Percentiles rank a stretch among this genome's conserved stretches.
Evolutionary conservation across 2,113 vertebrate species (phyloP).

Genomic region (Burhinus bistriatus): DNA sequence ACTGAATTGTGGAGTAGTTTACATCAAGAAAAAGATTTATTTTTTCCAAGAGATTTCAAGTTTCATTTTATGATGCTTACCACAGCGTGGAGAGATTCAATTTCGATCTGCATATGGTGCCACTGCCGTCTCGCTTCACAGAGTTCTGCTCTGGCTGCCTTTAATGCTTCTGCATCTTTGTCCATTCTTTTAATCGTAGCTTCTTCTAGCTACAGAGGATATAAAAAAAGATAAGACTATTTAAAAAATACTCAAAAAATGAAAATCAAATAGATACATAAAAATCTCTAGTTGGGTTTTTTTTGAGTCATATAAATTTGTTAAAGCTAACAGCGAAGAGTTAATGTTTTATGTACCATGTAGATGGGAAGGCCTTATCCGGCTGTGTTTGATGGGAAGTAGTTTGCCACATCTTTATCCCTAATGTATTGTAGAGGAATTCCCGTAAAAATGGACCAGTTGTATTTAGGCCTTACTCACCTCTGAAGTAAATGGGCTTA

Average conservation of each 20-base stretch:
- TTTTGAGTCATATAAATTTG: background rate
- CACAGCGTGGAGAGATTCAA: constrained; percentile 90
- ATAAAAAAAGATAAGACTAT: background rate
- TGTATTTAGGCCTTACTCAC: background rate
- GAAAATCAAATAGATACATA: background rate
- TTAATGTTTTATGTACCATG: background rate
- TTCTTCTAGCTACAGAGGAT: constrained; percentile 70
- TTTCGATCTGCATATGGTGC: constrained; percentile 91
- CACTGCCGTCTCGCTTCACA: constrained; percentile 88
- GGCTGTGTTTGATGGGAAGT: background rate
- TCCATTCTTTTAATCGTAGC: constrained; percentile 82
- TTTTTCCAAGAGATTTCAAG: background rate
- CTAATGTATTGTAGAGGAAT: background rate
- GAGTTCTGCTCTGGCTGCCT: constrained; percentile 87
- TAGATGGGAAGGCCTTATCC: background rate
- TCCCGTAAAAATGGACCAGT: background rate
- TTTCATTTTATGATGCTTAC: constrained; percentile 66
- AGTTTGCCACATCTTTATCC: background rate
- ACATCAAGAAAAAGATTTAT: background rate
- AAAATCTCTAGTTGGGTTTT: background rate
- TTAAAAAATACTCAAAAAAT: background rate
- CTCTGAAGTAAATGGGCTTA: background rate
- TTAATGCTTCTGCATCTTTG: constrained; percentile 81
- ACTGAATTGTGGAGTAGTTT: background rate
- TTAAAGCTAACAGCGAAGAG: background rate